Base-by-base conservation (phyloP, 2,888 invertebrate species). In the Diachrysia chrysitis region DNA sequence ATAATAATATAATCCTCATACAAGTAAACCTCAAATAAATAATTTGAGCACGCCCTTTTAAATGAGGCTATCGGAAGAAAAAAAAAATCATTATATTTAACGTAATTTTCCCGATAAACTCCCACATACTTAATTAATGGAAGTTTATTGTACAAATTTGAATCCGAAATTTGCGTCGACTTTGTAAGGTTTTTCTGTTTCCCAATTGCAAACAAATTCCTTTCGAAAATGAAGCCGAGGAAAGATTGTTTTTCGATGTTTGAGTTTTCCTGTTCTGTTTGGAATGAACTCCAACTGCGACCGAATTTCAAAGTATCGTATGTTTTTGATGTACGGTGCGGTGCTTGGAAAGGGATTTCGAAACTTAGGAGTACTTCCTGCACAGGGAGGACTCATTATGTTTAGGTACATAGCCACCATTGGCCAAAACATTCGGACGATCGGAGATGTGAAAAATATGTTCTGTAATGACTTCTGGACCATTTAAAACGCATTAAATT, bases 201-300 rank as follows among this genome's bases (percentile, higher is more conserved):
- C 10, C 48, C 48, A 48, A 48, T 48, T 48, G 19, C 21, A 21
- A 51, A 51, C 21, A 51, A 51, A 51, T 51, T 51, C 10, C 21
- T 12, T 19, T 19, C 48, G 19, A 21, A 42, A 12, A 51, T 19
- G 19, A 51, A 51, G 48, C 19, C 10, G 21, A 21, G 19, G 48
- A 51, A 51, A 51, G 21, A 21, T 51, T 51, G 48, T 51, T 51
- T 51, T 51, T 51, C 48, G 12, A 21, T 51, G 48, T 51, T 21
- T 51, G 42, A 42, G 42, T 42, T 42, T 42, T 42, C 42, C 42
- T 42, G 42, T 42, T 42, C 42, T 42, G 42, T 42, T 4, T 42
- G n/a, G 42, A 42, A n/a, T 42, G 42, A 42, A 42, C 42, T 42
- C 42, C 42, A n/a, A 42, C 42, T 42, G 42, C 42, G n/a, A 42